phyloP scores from a whole-genome alignment of 2,888 invertebrate genomes.

The Napeogenes sylphis region DNA sequence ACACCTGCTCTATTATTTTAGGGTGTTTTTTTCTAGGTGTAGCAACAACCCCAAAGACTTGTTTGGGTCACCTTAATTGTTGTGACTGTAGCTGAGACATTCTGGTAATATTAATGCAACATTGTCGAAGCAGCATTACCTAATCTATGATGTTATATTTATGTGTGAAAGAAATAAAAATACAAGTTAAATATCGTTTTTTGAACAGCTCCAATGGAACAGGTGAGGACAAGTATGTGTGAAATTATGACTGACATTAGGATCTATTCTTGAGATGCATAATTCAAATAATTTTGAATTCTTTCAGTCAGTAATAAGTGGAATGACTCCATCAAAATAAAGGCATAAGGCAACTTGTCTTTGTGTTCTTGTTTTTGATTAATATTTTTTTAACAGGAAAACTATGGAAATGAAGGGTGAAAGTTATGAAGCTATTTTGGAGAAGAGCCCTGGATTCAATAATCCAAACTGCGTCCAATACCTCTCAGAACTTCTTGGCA shows the following conservation, averaged over 20 bases:
- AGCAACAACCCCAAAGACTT: slow-evolving; percentile 60
- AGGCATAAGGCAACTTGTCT: slow-evolving; percentile 43
- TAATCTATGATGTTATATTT: slow-evolving; percentile 72
- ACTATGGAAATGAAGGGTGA: slow-evolving; percentile 87
- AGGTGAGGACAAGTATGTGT: slow-evolving; percentile 76
- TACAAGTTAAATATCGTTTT: slow-evolving; percentile 73
- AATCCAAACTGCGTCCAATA: slow-evolving; percentile 93
- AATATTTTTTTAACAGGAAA: slow-evolving; percentile 77
- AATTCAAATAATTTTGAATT: slow-evolving; percentile 46
- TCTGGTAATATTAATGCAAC: slow-evolving; percentile 73
- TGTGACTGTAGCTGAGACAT: slow-evolving; percentile 67
- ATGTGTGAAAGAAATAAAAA: slow-evolving; percentile 71
- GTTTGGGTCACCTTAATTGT: slow-evolving; percentile 57
- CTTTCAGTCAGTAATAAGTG: slow-evolving; percentile 42
- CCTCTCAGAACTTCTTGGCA: slow-evolving; percentile 85
- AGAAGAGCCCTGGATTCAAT: slow-evolving; percentile 90
- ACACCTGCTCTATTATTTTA: slow-evolving; percentile 63
- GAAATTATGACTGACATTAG: slow-evolving; percentile 58
- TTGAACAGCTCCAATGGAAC: slow-evolving; percentile 75
- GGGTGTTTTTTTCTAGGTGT: slow-evolving; percentile 78
- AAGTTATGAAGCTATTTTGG: slow-evolving; percentile 88
- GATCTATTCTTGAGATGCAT: slow-evolving; percentile 46
- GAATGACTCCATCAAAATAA: slow-evolving; percentile 47
- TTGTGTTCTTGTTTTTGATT: slow-evolving; percentile 39
- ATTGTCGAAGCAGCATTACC: slow-evolving; percentile 69